Percentiles rank a stretch among this genome's conserved stretches.
Conservation (phyloP, 1,140 invertebrate species). For the Brachionus plicatilis region DNA sequence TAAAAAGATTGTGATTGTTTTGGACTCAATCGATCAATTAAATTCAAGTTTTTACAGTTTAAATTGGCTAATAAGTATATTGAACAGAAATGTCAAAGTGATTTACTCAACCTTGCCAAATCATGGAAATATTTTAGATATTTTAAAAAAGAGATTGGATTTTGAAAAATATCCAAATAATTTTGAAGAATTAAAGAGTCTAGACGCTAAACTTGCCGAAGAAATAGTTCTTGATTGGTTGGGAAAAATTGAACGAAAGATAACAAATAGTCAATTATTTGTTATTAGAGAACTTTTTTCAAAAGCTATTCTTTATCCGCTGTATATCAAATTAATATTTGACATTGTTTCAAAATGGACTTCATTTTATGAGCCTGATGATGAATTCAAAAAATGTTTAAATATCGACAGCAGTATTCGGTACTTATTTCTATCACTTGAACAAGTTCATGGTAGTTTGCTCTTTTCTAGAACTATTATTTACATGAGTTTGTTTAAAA, state of each 20-base stretch:
- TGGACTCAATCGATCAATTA: conserved; percentile 50
- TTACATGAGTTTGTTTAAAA: conserved; percentile 58
- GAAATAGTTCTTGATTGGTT: conserved; percentile 42
- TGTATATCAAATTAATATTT: conserved; percentile 35
- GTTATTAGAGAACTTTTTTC: conserved; percentile 73
- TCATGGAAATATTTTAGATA: conserved; percentile 15
- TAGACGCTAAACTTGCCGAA: neutral
- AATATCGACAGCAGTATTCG: neutral
- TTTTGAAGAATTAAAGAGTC: neutral
- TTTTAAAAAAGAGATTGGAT: neutral
- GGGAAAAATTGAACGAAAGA: conserved; percentile 42
- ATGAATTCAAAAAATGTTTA: neutral
- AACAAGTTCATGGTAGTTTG: conserved; percentile 45
- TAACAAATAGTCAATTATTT: conserved; percentile 66
- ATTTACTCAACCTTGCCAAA: conserved; percentile 47
- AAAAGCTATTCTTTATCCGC: conserved; percentile 57
- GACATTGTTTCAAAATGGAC: conserved; percentile 31
- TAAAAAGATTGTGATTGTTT: conserved; percentile 46
- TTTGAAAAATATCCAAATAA: neutral
- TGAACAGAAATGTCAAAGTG: conserved; percentile 49
- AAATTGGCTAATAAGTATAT: conserved; percentile 48
- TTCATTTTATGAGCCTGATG: neutral
- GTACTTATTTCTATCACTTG: conserved; percentile 42
- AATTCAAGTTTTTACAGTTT: conserved; percentile 44
- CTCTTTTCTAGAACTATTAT: conserved; percentile 66